Evolutionary conservation across 92 coral and sea anemone genomes (phyloP).

Genomic region (Paragorgia papillata): DNA sequence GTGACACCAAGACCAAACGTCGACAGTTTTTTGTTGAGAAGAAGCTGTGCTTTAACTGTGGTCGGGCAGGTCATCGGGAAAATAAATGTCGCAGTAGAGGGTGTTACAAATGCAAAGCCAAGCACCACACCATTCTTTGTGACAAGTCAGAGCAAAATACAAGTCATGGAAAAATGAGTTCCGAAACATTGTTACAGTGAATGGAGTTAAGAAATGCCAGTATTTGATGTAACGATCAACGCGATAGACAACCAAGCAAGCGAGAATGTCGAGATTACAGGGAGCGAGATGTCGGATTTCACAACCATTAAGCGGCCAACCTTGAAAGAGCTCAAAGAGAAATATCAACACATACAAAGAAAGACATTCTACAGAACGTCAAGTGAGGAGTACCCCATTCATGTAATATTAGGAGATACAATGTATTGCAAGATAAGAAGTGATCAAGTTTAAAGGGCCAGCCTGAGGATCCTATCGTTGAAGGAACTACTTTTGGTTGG

Average conservation of each 20-base stretch:
- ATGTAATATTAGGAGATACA: conserved; percentile 56
- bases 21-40: conserved; percentile 47
- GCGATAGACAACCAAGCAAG: conserved; percentile 44
- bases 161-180: conserved; percentile 51
- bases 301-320: conserved; percentile 54
- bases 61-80: conserved; percentile 39
- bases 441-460: conserved; percentile 49
- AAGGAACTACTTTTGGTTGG: conserved; percentile 69
- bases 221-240: conserved; percentile 46
- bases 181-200: conserved; percentile 60
- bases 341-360: conserved; percentile 53
- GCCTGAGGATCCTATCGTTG: conserved; percentile 63
- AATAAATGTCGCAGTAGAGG: conserved; percentile 20
- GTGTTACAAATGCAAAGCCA: conserved; percentile 34
- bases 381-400: conserved; percentile 57
- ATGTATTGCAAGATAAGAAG: conserved; percentile 50
- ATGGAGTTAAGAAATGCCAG: conserved; percentile 59
- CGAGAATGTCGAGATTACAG: conserved; percentile 35
- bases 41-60: conserved; percentile 57
- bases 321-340: conserved; percentile 39
- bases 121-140: conserved; percentile 65
- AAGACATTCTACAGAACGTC: conserved; percentile 48
- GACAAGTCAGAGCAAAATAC: conserved; percentile 55
- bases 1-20: conserved; percentile 17
- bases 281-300: conserved; percentile 59